These are phyloP conservation scores for Anthonomus grandis DNA, from an alignment of 1,140 invertebrate genomes.

Conservation along the genomic window DNA sequence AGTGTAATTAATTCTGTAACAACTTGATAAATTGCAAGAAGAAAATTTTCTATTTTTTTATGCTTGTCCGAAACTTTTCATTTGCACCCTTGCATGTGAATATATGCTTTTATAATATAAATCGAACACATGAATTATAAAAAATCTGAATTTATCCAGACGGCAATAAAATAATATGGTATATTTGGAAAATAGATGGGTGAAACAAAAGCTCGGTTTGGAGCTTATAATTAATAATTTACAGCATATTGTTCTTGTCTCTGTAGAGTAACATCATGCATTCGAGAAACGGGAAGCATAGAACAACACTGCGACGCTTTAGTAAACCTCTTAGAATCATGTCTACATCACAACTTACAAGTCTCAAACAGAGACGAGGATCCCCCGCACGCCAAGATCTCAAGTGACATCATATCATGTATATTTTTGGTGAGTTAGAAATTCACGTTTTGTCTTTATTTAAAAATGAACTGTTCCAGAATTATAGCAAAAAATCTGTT, in stretches of 20 bases:
- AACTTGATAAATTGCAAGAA: too few relatives aligned
- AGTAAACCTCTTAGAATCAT: slow-evolving; percentile 80
- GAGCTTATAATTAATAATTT: too few relatives aligned
- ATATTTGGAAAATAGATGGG: too few relatives aligned
- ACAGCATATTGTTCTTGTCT: neutral
- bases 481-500: slow-evolving; percentile 82
- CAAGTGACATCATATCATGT: slow-evolving; percentile 89
- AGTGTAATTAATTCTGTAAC: too few relatives aligned
- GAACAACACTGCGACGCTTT: slow-evolving; percentile 80
- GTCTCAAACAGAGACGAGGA: slow-evolving; percentile 77
- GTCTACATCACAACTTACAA: slow-evolving; percentile 83
- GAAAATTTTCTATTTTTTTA: too few relatives aligned
- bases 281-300: slow-evolving; percentile 84
- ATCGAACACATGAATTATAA: too few relatives aligned
- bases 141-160: too few relatives aligned
- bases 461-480: slow-evolving; percentile 54
- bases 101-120: too few relatives aligned
- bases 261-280: slow-evolving; percentile 73
- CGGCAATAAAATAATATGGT: too few relatives aligned
- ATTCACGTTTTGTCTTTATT: neutral
- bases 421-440: slow-evolving; percentile 83
- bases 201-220: too few relatives aligned
- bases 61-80: too few relatives aligned
- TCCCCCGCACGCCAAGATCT: slow-evolving; percentile 93
- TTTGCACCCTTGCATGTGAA: too few relatives aligned